Conservation (phyloP, 1,140 invertebrate genomes). For the Drosophila baimaii region DNA sequence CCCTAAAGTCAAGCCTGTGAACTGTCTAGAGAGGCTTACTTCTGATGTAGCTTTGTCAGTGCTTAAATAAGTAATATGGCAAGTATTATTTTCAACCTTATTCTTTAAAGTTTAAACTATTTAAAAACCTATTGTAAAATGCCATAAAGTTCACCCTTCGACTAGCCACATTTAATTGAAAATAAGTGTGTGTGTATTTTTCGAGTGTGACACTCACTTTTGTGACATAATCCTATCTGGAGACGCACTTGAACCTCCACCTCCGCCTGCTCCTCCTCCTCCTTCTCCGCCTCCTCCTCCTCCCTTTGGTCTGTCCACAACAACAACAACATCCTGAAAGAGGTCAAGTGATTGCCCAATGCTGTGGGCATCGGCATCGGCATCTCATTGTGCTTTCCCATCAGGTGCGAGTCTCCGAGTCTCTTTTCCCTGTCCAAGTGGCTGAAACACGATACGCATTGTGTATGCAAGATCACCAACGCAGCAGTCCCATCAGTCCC, state of each 20-base stretch:
- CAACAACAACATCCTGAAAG: constrained; percentile 80
- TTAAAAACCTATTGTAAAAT: too few species aligned
- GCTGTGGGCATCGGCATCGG: constrained; percentile 28
- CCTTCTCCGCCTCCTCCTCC: background rate
- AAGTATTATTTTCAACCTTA: too few species aligned
- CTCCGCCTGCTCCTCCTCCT: constrained; percentile 21
- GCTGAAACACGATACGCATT: constrained; percentile 79
- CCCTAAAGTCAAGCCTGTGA: too few species aligned
- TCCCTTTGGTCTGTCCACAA: background rate
- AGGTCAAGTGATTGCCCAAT: constrained; percentile 80
- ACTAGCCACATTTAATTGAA: too few species aligned
- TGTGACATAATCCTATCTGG: constrained; percentile 33
- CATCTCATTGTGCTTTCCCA: constrained; percentile 82
- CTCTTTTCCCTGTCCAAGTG: constrained; percentile 20
- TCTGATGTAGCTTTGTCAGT: too few species aligned
- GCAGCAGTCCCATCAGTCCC: constrained; percentile 27
- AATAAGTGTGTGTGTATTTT: background rate
- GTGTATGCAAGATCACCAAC: constrained; percentile 77
- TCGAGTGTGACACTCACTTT: constrained; percentile 27
- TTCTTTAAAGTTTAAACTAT: too few species aligned
- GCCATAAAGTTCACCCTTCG: background rate
- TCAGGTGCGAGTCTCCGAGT: constrained; percentile 63
- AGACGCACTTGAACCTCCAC: constrained; percentile 71
- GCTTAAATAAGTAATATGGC: too few species aligned
- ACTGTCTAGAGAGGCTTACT: too few species aligned